Base-by-base conservation (phyloP, 2,113 vertebrate genomes). In the Mustela nigripes region DNA sequence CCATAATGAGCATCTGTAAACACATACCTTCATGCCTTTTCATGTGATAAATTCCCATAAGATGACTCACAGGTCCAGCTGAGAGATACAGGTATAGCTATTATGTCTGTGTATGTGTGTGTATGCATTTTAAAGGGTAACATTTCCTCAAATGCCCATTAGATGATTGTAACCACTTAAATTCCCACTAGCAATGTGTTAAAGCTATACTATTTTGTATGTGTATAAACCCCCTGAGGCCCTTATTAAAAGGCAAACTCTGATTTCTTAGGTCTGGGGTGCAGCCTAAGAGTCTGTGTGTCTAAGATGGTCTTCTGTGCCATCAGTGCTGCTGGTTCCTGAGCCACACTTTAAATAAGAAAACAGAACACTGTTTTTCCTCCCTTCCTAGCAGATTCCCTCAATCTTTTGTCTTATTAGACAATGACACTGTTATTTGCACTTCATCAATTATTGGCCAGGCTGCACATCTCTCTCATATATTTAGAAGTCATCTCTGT, bases 381-480 rank as follows among this genome's bases (percentile, higher is more conserved):
- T 18, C 24, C 60, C 36, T 56, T 31, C 36, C 45, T 1, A 7
- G 19, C 85, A 18, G 21, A 21, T 5, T 15, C 3, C 58, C 28
- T 78, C 6, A 2, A 33, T 22, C 58, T 62, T 76, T 11, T 74
- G 53, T 56, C 79, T 53, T 7, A n/a, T 1, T 21, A 65, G 42
- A 83, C 8, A 56, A 42, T 4, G 45, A 78, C 80, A 67, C 36
- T 39, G 28, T 26, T 26, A 31, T 31, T 33, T 16, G 42, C 12
- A 31, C 33, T 5, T 36, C 2, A 0, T 9, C 2, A 6, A 12
- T 24, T 60, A 21, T 24, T 42, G 7, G 39, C 3, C 31, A 3
- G 14, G 36, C 0, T 8, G 79, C 10, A 6, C 10, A 45, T 71
- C 36, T 78, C 31, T 78, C 53, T 39, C 31, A 9, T 7, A n/a